These are phyloP conservation scores for Contarinia nasturtii DNA, from an alignment of 1,140 invertebrate species.

Conservation along the genomic window DNA sequence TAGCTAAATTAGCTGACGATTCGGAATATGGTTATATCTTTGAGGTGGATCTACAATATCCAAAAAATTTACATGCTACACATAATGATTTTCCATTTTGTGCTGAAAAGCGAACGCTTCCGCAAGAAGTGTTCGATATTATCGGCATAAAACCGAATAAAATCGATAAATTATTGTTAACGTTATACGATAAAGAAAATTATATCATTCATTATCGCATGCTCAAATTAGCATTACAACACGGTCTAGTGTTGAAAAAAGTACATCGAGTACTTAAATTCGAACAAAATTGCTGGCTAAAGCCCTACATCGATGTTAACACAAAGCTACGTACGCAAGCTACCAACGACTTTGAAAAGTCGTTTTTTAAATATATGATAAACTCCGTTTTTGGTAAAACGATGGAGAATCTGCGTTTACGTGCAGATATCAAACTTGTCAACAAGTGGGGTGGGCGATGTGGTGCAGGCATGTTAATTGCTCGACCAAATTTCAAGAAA, in stretches of 20 bases:
- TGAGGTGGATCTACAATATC: slow-evolving; percentile 25
- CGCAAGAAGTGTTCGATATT: neutral
- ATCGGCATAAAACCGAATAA: slow-evolving; percentile 5
- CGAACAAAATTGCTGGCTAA: slow-evolving; percentile 27
- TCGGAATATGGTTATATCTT: slow-evolving; percentile 28
- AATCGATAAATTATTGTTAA: slow-evolving; percentile 18
- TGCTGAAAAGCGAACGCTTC: slow-evolving; percentile 15
- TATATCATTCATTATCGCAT: slow-evolving; percentile 30
- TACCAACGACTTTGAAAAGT: slow-evolving; percentile 28
- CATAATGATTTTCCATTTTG: slow-evolving; percentile 31
- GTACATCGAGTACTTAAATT: slow-evolving; percentile 30
- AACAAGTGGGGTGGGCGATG: slow-evolving; percentile 14
- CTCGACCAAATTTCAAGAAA: slow-evolving; percentile 22
- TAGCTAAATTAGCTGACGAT: slow-evolving; percentile 16
- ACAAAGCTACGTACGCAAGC: slow-evolving; percentile 19
- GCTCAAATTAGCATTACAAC: slow-evolving; percentile 25
- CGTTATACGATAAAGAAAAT: slow-evolving; percentile 19
- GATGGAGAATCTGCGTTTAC: slow-evolving; percentile 28
- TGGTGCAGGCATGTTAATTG: slow-evolving; percentile 16
- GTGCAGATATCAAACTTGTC: slow-evolving; percentile 21
- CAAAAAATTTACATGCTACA: slow-evolving; percentile 25
- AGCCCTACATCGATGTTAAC: slow-evolving; percentile 27
- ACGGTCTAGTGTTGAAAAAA: slow-evolving; percentile 26
- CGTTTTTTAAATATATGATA: slow-evolving; percentile 30
- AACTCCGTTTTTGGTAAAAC: slow-evolving; percentile 28